Base-by-base conservation (phyloP, 2,113 vertebrate species). In the Gallinago paraguaiae region DNA sequence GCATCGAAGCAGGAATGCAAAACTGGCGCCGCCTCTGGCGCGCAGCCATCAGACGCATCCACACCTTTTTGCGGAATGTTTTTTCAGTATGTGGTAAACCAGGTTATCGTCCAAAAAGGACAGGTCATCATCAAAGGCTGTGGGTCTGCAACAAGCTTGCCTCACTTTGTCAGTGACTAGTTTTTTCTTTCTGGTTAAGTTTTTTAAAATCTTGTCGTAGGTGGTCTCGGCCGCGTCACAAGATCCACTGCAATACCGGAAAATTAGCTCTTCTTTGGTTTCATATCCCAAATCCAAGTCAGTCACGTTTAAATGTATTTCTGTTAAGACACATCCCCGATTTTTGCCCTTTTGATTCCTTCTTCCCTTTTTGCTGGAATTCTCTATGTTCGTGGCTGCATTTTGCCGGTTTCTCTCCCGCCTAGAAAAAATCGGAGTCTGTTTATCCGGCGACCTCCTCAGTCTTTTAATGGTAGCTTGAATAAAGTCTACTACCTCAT, bases 191-290 rank as follows among this genome's bases (percentile, higher is more conserved):
- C 97, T 98, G n/a, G 99, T 99, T 97, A 99, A 98, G 88, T 99
- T 99, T 97, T 99, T 99, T 82, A 99, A 96, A 97, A 99, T 99
- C 97, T 99, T 99, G 98, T 99, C 99, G 3, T 99, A 99, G 81
- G 98, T 99, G 85, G 99, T 99, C 98, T 99, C 99, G 0, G 98
- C 98, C 48, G 99, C 98, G 6, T 98, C 98, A 35, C 99, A 99
- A 67, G 99, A 99, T 68, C 99, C 99, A 12, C 99, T 99, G 98
- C 99, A 99, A 97, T 99, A 99, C 82, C 99, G 97, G 91, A 99
- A 99, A 93, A 99, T 99, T 31, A 99, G 97, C 96, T 99, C 99
- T 98, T 99, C 99, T 98, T 99, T 99, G 97, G 99, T 99, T 98
- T 98, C 98, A 4, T 99, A 99, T 89, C 99, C 99, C 97, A 99